These are phyloP conservation scores for Misgurnus mizolepis DNA, from an alignment of 2,113 vertebrate species.

Conservation along the genomic window DNA sequence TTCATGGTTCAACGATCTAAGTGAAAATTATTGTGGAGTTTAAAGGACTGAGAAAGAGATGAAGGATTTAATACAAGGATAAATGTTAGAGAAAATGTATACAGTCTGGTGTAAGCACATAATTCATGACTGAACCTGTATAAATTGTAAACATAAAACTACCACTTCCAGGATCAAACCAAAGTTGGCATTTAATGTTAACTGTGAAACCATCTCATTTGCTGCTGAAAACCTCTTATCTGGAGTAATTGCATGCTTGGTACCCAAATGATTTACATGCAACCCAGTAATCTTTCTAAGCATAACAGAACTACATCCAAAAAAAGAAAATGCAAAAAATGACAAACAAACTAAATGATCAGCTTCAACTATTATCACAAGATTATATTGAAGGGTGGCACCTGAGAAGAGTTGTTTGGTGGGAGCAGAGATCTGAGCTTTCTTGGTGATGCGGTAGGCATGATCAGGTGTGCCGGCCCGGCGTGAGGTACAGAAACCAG, in stretches of 20 bases:
- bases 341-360: background rate
- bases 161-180: background rate
- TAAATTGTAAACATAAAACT: background rate
- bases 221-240: conserved; percentile 15
- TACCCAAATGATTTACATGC: conserved; percentile 23
- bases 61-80: background rate
- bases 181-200: conserved; percentile 10
- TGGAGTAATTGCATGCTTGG: conserved; percentile 20
- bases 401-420: conserved; percentile 88
- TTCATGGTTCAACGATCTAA: too few relatives aligned
- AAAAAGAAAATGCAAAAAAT: background rate
- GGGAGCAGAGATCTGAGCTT: conserved; percentile 89
- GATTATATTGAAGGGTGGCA: conserved; percentile 40
- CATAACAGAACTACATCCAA: background rate
- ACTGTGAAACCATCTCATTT: conserved; percentile 13
- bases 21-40: too few relatives aligned
- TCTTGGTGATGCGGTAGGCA: conserved; percentile 84
- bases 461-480: conserved; percentile 72
- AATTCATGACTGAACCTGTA: conserved; percentile 7
- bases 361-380: background rate
- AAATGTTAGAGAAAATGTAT: background rate
- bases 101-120: conserved; percentile 13
- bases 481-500: conserved; percentile 80
- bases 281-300: conserved; percentile 11
- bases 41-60: background rate